phyloP scores from a whole-genome alignment of 2,113 vertebrate species.

The Paralichthys olivaceus region DNA sequence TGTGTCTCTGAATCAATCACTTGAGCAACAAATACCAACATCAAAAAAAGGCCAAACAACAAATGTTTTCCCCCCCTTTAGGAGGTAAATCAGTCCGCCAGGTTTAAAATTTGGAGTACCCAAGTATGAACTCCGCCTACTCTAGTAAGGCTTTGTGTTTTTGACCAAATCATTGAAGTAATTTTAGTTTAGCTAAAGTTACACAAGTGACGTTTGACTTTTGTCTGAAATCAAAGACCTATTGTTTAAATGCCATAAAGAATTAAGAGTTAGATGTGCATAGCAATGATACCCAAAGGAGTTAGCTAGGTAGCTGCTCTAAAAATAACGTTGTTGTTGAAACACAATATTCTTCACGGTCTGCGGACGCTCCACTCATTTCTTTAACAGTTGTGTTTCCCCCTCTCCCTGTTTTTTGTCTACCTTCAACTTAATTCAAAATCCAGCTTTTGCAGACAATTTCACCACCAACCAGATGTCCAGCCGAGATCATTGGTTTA shows the following conservation, averaged over 20 bases:
- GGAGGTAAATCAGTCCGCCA: too few species aligned
- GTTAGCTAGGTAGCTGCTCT: conserved; percentile 18
- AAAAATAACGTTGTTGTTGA: conserved; percentile 63
- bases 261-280: background rate
- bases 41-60: too few species aligned
- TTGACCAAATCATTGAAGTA: background rate
- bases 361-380: conserved; percentile 36
- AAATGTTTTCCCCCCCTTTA: too few species aligned
- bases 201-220: background rate
- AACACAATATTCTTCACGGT: conserved; percentile 47
- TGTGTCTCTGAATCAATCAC: too few species aligned
- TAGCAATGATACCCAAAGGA: background rate
- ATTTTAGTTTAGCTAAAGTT: background rate
- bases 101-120: too few species aligned
- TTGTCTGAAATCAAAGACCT: background rate
- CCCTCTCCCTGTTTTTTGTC: conserved; percentile 40
- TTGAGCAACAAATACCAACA: too few species aligned
- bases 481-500: conserved; percentile 54
- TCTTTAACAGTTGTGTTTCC: conserved; percentile 48
- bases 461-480: conserved; percentile 62
- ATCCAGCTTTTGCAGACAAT: conserved; percentile 56
- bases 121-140: too few species aligned
- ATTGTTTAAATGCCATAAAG: background rate
- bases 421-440: conserved; percentile 54
- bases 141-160: background rate